A percentile compares a stretch with the other conserved stretches of the same genome.
Evolutionary conservation across 2,797 vertebrate genomes (phyloP).

Genomic region (Halcyon smyrnensis): DNA sequence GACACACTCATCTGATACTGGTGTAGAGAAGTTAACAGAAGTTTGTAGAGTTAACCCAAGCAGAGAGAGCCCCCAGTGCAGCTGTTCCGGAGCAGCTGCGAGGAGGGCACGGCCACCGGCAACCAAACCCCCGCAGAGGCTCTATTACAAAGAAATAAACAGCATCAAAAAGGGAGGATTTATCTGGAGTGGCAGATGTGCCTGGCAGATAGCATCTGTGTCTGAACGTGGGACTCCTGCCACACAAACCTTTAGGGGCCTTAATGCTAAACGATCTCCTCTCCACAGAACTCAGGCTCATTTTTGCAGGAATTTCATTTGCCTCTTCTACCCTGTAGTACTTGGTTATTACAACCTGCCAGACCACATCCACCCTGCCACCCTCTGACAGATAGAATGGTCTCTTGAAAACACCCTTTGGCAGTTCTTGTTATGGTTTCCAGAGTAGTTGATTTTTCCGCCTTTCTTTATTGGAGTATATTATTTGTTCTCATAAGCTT

Average conservation of each 20-base stretch:
- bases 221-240: background rate
- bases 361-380: background rate
- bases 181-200: background rate
- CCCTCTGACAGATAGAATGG: background rate
- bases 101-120: background rate
- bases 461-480: background rate
- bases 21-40: background rate
- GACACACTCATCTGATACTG: background rate
- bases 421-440: background rate
- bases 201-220: background rate
- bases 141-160: background rate
- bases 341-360: background rate
- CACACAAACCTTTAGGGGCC: background rate
- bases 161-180: background rate
- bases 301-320: background rate
- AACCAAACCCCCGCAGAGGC: accelerated
- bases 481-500: background rate
- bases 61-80: background rate
- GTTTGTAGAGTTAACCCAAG: background rate
- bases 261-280: background rate
- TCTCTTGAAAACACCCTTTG: background rate
- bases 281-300: background rate
- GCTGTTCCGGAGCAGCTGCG: background rate
- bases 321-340: background rate
- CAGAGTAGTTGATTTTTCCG: background rate